Evolutionary conservation across 2,888 invertebrate species (phyloP).

Genomic region (Spodoptera littoralis): DNA sequence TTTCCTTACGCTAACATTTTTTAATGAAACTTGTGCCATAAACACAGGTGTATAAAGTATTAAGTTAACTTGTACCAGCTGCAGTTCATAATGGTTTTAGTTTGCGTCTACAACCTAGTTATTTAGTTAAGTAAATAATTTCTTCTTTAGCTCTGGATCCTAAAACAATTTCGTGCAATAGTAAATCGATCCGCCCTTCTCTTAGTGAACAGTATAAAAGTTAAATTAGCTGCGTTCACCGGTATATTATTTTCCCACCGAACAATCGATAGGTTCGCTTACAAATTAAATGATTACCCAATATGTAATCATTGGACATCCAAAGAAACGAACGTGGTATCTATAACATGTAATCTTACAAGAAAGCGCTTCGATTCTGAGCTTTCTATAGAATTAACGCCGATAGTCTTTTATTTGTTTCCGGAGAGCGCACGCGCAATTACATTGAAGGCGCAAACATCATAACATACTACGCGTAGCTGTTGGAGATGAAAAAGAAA

Average conservation of each 20-base stretch:
- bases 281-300: slow-evolving; percentile 52
- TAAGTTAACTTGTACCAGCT: slow-evolving; percentile 13
- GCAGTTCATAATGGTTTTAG: no score
- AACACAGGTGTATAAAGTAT: not conserved
- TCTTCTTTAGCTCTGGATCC: no score
- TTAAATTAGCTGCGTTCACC: slow-evolving; percentile 20
- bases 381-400: slow-evolving; percentile 58
- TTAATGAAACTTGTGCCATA: slow-evolving; percentile 1
- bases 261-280: slow-evolving; percentile 16
- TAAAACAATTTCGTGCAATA: not conserved
- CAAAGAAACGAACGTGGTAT: slow-evolving; percentile 27
- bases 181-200: slow-evolving; percentile 10
- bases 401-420: slow-evolving; percentile 54
- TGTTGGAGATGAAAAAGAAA: slow-evolving; percentile 16
- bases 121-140: no score
- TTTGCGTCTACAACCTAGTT: no score
- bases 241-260: slow-evolving; percentile 29
- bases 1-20: not conserved
- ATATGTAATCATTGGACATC: slow-evolving; percentile 37
- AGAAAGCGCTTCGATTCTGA: slow-evolving; percentile 46
- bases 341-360: slow-evolving; percentile 52
- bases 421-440: slow-evolving; percentile 45
- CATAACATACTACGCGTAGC: slow-evolving; percentile 15
- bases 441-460: slow-evolving; percentile 48
- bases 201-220: slow-evolving; percentile 12